Base-by-base conservation (phyloP, 1,140 invertebrate species). In the Himalopsyche phryganea region DNA sequence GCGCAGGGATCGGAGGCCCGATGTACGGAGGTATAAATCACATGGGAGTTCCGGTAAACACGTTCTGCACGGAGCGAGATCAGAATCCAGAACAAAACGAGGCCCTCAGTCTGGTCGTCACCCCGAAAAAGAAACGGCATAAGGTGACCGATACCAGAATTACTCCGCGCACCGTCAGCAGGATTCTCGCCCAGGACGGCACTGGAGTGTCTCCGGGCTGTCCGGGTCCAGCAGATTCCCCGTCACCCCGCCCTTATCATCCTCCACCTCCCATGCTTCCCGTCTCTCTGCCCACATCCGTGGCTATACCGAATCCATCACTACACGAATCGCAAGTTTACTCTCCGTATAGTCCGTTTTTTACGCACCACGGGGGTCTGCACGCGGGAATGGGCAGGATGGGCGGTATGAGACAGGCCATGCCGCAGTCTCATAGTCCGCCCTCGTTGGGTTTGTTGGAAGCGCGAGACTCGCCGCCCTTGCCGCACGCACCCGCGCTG, bases 101-200 rank as follows among this genome's bases (percentile, higher is more conserved):
- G 74, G 90, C 94, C 0, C 83, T 97, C 9, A 92, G 92, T 66
- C 82, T 97, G 60, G 92, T 97, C 18, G 92, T 97, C 58, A 89
- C 90, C 18, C 91, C 92, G 0, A 96, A 96, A 76, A 95, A 94
- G 79, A 97, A 96, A 79, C 82, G 94, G 14, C 94, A 97, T 71
- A 98, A 98, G 86, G 90, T 98, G 52, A 98, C 94, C 11, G 94
- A 98, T 71, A 96, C 94, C 36, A 83, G 95, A 58, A 91, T 98
- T 53, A 96, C 94, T 7, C 94, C 94, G 3, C 81, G 92, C 53
- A 93, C 91, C 33, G 90, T 94, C 7, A 91, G 88, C 68, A 82
- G 91, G 58, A 89, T 94, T 55, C 73, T 94, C 54, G 89, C 89
- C 50, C 88, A 88, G 70, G 89, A 91, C 63, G 87, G 87, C 18